Evolutionary conservation across 2,888 invertebrate genomes (phyloP), one percentile per base, ranked within the genome.

Genomic region (Phasia obesa): DNA sequence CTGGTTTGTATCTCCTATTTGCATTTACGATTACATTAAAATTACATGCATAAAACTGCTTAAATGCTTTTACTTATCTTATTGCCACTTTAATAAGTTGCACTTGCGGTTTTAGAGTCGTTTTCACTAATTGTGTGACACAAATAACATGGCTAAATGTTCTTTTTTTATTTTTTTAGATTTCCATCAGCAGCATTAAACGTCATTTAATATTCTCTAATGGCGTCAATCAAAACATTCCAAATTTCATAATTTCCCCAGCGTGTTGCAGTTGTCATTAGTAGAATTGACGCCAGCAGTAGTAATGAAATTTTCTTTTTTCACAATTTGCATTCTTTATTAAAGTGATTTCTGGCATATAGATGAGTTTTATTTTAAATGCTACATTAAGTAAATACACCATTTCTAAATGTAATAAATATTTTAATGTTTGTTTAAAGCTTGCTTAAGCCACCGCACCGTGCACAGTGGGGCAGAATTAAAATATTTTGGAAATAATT

Each of bases 41-140:
- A 60, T 62, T 77, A 62, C 60, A 62, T 62, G 69, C 25, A 35
- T 53, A 35, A 62, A 62, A 70, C 55, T 77, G 76, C 69, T 69
- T 69, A 69, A 76, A n/a, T n/a, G n/a, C n/a, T 42, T 27, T 25
- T 77, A 62, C 6, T 70, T 59, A 42, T 35, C 21, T 51, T 65
- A 65, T 51, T 73, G 65, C 57, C 25, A 65, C 49, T 49, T 55
- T 15, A n/a, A n/a, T n/a, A 27, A 23, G 60, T 42, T 47, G 27
- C 19, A 38, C 11, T 71, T 64, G 53, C 59, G 65, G 53, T 27
- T 74, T 77, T 35, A 17, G 44, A 55, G 51, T 51, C 53, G 74
- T 83, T 79, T 71, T 75, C 71, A 53, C 70, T 67, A 70, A 75
- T 79, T 79, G 53, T 73, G 60, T 71, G 79, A 83, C 79, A 83